Conservation (phyloP, 1,140 invertebrate species). For the Venturia canescens region DNA sequence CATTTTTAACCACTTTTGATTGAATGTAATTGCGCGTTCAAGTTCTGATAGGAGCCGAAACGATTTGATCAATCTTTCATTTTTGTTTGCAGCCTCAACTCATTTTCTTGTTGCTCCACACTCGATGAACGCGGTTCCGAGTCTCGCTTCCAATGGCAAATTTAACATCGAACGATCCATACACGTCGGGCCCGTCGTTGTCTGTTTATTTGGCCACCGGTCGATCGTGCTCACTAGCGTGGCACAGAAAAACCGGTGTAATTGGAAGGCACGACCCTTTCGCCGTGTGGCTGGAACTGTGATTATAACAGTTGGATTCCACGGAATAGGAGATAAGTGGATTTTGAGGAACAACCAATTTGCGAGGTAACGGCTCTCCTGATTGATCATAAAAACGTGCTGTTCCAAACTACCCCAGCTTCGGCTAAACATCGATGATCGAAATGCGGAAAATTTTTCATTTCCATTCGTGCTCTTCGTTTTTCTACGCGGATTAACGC, state of each 20-base stretch:
- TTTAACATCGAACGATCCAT: neutral
- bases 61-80: no score
- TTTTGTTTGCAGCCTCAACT: no score
- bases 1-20: no score
- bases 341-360: conserved; percentile 77
- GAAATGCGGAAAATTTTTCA: no score
- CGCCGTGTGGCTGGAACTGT: conserved; percentile 62
- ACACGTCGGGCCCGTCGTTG: neutral
- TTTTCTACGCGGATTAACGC: no score
- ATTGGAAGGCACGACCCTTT: conserved; percentile 67
- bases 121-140: no score
- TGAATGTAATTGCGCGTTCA: no score
- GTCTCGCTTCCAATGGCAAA: neutral
- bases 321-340: conserved; percentile 75
- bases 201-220: neutral
- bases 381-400: conserved; percentile 74
- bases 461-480: no score
- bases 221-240: conserved; percentile 48
- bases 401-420: conserved; percentile 38
- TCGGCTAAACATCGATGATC: neutral
- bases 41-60: no score
- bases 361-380: conserved; percentile 70
- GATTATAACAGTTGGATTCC: conserved; percentile 76
- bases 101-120: no score
- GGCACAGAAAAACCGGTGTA: conserved; percentile 68